These are phyloP conservation scores for Ctenodactylus gundi DNA, from an alignment of 2,113 vertebrate genomes.

Conservation along the genomic window DNA sequence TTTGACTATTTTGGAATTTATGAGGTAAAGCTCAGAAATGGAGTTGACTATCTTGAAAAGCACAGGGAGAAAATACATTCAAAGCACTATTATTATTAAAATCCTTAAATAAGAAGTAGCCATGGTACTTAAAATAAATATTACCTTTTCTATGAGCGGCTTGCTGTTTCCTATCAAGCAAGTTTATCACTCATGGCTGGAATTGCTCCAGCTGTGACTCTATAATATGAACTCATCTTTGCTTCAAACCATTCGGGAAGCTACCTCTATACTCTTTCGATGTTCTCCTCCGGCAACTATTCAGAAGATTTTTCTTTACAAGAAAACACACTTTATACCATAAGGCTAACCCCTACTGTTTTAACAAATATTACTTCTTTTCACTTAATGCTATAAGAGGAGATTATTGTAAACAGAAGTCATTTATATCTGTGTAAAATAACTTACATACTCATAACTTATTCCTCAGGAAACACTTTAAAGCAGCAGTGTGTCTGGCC, in stretches of 20 bases:
- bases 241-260: slow-evolving; percentile 18
- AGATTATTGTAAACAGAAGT: slow-evolving; percentile 62
- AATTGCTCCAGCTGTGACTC: slow-evolving; percentile 20
- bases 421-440: slow-evolving; percentile 60
- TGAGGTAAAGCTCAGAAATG: not conserved
- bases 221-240: not conserved
- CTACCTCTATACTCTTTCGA: not conserved
- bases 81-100: slow-evolving; percentile 46
- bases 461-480: slow-evolving; percentile 40
- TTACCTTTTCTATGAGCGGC: not conserved
- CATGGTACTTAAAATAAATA: slow-evolving; percentile 40
- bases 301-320: slow-evolving; percentile 7
- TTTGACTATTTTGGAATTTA: not conserved
- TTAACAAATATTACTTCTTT: slow-evolving; percentile 57
- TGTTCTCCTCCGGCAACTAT: slow-evolving; percentile 51
- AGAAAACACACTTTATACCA: slow-evolving; percentile 37
- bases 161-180: slow-evolving; percentile 15
- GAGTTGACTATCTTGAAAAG: slow-evolving; percentile 10
- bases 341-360: slow-evolving; percentile 64
- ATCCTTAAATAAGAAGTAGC: slow-evolving; percentile 41
- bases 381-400: slow-evolving; percentile 47
- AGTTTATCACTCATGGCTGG: slow-evolving; percentile 18
- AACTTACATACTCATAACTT: slow-evolving; percentile 60
- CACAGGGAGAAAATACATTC: not conserved
- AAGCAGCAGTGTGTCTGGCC: slow-evolving; percentile 1